Base-by-base conservation (phyloP, 2,888 invertebrate species). In the Drosophila anceps region DNA sequence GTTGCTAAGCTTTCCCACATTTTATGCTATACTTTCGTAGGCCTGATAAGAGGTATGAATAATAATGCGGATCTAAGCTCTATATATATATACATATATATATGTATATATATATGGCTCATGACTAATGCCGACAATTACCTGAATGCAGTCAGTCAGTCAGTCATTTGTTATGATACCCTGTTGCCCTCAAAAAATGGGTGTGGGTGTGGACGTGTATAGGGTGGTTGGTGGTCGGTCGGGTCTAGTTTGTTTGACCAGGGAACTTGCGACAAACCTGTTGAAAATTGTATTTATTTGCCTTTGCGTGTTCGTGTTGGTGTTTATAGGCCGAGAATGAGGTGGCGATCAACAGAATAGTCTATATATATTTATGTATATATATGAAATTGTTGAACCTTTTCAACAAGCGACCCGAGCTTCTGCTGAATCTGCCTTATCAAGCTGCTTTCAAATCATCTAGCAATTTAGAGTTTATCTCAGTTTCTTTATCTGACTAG, bases 201-300 rank as follows among this genome's bases (percentile, higher is more conserved):
- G 41, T 39, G 51, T 62, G 24, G 24, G 44, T 44, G 62, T 59
- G 39, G 55, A 41, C 35, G 55, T 60, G 31, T 31, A 31, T 31
- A 44, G 59, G 39, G 54, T n/a, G n/a, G 59, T 37, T 67, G 37
- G 51, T 50, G 50, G 57, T 41, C 39, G 24, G 24, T 24, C 35
- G 44, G 35, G 51, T 61, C 13, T 31, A 39, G 53, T 66, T 44
- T 78, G 53, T 73, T 73, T 79, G 69, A 29, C 10, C 57, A 46
- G 74, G 48, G 69, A 61, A 48, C 57, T 73, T 76, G 78, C 78
- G 78, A 61, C 73, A 73, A 74, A 76, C 76, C 70, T 70, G 79
- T 76, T 76, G 75, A 79, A 51, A 70, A 44, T 31, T 53, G 1
- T 31, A 35, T 54, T 69, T 76, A 54, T 76, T 76, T 77, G 73